These are phyloP conservation scores for Coendou prehensilis DNA, from an alignment of 2,797 vertebrate genomes.

Conservation along the genomic window DNA sequence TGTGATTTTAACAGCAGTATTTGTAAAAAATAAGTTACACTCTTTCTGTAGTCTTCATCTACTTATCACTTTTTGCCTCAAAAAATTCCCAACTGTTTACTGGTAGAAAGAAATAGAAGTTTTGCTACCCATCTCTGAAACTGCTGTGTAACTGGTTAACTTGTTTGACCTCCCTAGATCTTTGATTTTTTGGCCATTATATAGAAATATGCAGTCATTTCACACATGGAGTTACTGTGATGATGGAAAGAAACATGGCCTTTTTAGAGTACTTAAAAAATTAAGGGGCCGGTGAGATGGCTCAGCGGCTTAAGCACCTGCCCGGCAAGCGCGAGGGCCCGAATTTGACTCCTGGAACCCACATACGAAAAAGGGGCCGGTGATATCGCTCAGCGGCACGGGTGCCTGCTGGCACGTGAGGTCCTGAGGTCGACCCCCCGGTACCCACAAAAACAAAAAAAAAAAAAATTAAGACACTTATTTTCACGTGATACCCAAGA, in stretches of 20 bases:
- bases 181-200: background rate
- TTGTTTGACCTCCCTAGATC: background rate
- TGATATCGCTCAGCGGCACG: no score
- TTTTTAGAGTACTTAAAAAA: background rate
- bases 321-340: no score
- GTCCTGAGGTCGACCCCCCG: no score
- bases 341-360: no score
- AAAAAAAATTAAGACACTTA: background rate
- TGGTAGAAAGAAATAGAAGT: conserved; percentile 8
- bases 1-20: conserved; percentile 36
- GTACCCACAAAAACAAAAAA: no score
- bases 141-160: background rate
- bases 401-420: no score
- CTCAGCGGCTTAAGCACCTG: no score
- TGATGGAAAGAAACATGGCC: background rate
- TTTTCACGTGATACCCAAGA: background rate
- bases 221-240: background rate
- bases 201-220: background rate
- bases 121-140: background rate
- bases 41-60: background rate
- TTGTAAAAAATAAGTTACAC: conserved; percentile 21
- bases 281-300: no score
- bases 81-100: background rate
- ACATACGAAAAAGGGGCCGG: no score
- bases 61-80: background rate